A percentile compares a stretch with the other conserved stretches of the same genome.
Evolutionary conservation across 2,113 vertebrate genomes (phyloP).

Genomic region (Phalacrocorax aristotelis): DNA sequence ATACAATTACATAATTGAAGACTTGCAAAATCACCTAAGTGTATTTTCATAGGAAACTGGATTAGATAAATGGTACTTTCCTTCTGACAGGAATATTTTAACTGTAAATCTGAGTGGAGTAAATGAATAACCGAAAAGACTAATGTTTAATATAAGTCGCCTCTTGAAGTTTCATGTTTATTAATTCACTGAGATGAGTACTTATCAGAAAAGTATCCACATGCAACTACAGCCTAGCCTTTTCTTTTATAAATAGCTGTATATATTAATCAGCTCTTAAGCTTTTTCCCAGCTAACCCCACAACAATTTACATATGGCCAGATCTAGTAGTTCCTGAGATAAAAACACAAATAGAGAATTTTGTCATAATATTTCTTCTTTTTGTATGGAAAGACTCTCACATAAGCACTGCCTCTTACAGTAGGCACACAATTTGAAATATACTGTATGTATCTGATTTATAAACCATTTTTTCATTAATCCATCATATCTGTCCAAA

Average conservation of each 20-base stretch:
- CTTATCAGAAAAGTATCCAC: conserved; percentile 1
- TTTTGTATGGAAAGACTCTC: background rate
- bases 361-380: background rate
- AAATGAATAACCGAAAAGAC: conserved; percentile 50
- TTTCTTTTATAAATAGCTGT: background rate
- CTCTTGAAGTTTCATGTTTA: conserved; percentile 27
- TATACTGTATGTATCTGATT: background rate
- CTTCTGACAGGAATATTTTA: conserved; percentile 55
- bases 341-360: background rate
- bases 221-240: background rate
- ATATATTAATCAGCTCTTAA: background rate
- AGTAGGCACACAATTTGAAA: background rate
- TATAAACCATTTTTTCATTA: background rate
- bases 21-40: conserved; percentile 63
- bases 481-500: background rate
- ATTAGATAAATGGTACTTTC: conserved; percentile 65
- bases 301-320: background rate
- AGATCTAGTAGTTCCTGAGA: background rate
- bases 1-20: conserved; percentile 74
- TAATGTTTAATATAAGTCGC: conserved; percentile 21
- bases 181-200: conserved; percentile 41
- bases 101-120: conserved; percentile 32
- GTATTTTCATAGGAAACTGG: conserved; percentile 62
- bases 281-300: background rate
- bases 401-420: background rate